Evolutionary conservation across 2,113 vertebrate species (phyloP), one percentile per base, ranked within the genome.

Genomic region (Semnopithecus entellus): DNA sequence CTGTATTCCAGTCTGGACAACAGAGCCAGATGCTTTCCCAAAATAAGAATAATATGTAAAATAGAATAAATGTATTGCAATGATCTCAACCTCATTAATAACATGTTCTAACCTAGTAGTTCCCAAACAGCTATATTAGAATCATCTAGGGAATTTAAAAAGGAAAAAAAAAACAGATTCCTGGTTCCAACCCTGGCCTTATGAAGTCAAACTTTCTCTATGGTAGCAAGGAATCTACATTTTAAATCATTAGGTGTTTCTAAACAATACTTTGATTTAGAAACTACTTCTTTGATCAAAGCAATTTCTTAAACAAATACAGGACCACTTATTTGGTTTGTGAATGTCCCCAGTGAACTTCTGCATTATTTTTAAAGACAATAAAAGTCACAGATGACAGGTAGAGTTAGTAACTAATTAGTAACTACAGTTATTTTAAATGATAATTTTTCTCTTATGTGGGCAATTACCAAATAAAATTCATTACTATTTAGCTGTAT

Each of bases 381-480:
- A 8, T 35, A 78, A 48, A 78, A 50, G 45, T 50, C 45, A 18
- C 45, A 35, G 30, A 78, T 11, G 76, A 78, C 17, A 50, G 43
- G 43, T 43, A 75, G 40, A 70, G 45, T 32, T 48, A 64, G 27
- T 30, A 64, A 64, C 85, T 70, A 80, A 88, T 93, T 96, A 96
- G 73, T 92, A 95, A 79, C 55, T 91, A 79, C 32, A 89, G 66
- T 94, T 91, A 93, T 96, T 95, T 94, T 91, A 91, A 93, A 82
- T 96, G 88, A 85, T 84, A 95, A 93, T 90, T 92, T 90, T 64
- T 75, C 89, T 94, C 40, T 79, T 90, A 68, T 55, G 75, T 91
- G 73, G n/a, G 83, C 59, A 88, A 59, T 95, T 64, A 92, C 73
- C 0, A 4, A 82, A 91, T 76, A 91, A 85, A 89, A 91, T 88